Evolutionary conservation across 1,140 invertebrate species (phyloP).

Genomic region (Pogonomyrmex barbatus): DNA sequence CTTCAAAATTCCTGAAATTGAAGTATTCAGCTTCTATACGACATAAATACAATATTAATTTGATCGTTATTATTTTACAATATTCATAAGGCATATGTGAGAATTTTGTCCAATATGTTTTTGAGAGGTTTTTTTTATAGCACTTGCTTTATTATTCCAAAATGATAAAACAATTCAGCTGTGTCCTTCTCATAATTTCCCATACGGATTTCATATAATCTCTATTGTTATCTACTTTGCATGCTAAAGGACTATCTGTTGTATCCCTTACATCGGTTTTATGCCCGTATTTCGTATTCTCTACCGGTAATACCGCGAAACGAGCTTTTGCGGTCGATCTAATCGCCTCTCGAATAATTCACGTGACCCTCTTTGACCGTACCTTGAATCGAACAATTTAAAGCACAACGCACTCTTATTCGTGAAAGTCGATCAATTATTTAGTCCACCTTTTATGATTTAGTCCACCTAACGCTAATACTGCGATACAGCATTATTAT

Average conservation of each 20-base stretch:
- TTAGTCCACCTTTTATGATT: neutral
- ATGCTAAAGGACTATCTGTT: conserved; percentile 41
- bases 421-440: neutral
- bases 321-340: conserved; percentile 53
- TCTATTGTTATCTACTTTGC: neutral
- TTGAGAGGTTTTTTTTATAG: neutral
- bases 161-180: neutral
- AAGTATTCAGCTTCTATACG: neutral
- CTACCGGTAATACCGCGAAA: conserved; percentile 25
- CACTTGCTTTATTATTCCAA: neutral
- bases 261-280: conserved; percentile 31
- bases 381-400: conserved; percentile 26
- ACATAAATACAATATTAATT: neutral
- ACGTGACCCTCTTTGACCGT: conserved; percentile 44
- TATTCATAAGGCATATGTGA: neutral
- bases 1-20: neutral
- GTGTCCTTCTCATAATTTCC: conserved; percentile 7
- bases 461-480: neutral
- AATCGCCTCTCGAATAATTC: conserved; percentile 56
- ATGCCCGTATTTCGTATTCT: conserved; percentile 50
- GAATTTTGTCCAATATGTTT: neutral
- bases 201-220: neutral
- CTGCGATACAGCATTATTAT: neutral
- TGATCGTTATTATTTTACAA: conserved; percentile 11
- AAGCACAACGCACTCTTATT: neutral